Evolutionary conservation across 1,140 invertebrate genomes (phyloP).

Genomic region (Zaprionus inermis): DNA sequence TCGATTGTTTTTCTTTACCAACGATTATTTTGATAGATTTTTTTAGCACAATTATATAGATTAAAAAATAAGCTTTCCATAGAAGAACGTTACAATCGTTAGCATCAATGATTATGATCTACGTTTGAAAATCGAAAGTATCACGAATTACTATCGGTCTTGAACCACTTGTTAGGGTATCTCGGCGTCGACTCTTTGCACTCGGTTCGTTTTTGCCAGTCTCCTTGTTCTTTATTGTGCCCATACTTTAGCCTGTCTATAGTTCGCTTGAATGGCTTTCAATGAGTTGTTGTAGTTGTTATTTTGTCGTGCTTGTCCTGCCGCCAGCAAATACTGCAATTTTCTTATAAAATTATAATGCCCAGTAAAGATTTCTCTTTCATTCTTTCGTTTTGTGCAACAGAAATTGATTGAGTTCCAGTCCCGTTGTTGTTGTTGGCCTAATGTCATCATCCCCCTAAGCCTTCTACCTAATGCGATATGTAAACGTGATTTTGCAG

Average conservation of each 20-base stretch:
- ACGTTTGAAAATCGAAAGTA: background rate
- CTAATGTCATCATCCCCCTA: constrained; percentile 8
- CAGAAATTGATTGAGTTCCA: constrained; percentile 68
- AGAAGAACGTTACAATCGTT: no score
- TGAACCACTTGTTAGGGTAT: background rate
- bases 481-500: constrained; percentile 72
- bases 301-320: constrained; percentile 7
- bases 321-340: constrained; percentile 55
- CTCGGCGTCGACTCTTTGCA: background rate
- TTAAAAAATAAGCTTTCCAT: no score
- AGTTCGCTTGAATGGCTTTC: constrained; percentile 53
- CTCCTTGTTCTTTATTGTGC: constrained; percentile 25
- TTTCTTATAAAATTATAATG: constrained; percentile 80
- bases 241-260: constrained; percentile 24
- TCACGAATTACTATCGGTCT: background rate
- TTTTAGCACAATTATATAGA: no score
- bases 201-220: background rate
- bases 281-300: constrained; percentile 39
- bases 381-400: constrained; percentile 52
- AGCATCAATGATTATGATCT: no score
- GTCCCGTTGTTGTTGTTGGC: constrained; percentile 20
- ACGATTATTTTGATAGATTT: no score
- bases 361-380: constrained; percentile 58
- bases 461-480: constrained; percentile 51
- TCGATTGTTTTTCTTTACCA: no score